A percentile compares a stretch with the other conserved stretches of the same genome.
phyloP scores from a whole-genome alignment of 2,797 vertebrate species.

The Diplodus sargus region DNA sequence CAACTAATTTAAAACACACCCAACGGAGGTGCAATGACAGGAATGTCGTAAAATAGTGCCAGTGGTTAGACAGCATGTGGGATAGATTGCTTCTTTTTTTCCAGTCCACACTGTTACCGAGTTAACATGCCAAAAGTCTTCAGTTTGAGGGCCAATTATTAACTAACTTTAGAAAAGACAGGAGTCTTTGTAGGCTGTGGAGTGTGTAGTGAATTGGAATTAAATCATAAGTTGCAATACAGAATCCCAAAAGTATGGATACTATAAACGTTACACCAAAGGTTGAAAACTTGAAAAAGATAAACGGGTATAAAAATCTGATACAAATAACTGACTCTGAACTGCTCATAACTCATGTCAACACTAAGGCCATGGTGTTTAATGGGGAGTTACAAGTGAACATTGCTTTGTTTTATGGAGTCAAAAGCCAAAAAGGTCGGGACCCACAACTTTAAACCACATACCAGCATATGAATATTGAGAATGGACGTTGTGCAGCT shows the following conservation, averaged over 20 bases:
- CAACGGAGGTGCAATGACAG: constrained; percentile 25
- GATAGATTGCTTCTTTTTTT: constrained; percentile 2
- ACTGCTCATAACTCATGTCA: constrained; percentile 27
- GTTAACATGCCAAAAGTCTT: neutral
- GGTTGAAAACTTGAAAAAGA: neutral
- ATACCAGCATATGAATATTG: constrained; percentile 13
- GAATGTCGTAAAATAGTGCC: constrained; percentile 29
- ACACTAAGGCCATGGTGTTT: constrained; percentile 6
- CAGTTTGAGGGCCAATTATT: neutral
- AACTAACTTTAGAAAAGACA: neutral
- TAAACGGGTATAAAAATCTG: neutral
- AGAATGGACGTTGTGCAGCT: neutral
- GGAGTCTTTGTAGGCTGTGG: neutral
- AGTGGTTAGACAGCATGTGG: neutral
- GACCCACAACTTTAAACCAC: neutral
- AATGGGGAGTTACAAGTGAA: neutral
- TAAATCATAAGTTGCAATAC: neutral
- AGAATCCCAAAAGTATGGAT: neutral
- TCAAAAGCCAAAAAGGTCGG: constrained; percentile 14
- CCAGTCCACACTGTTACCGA: neutral
- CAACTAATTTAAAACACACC: constrained; percentile 24
- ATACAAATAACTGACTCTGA: neutral
- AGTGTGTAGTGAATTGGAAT: neutral
- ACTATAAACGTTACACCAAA: neutral
- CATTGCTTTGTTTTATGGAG: constrained; percentile 22